These are phyloP conservation scores for Agonopterix subpropinquella DNA, from an alignment of 2,888 invertebrate species.

Conservation along the genomic window DNA sequence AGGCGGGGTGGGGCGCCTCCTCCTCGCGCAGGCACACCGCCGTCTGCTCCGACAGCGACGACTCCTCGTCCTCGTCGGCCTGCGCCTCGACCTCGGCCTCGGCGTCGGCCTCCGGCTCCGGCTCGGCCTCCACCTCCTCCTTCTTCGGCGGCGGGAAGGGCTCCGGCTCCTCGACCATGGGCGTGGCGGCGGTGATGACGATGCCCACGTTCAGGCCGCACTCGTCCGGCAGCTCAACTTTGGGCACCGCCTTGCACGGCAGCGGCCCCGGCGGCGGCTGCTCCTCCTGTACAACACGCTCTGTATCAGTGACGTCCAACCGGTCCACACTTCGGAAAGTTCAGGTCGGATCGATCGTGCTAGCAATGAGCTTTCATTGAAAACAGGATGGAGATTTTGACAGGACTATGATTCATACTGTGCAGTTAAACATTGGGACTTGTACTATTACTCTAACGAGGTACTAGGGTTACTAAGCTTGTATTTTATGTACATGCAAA, in stretches of 20 bases:
- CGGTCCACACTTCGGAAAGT: no score
- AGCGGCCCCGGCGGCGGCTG: constrained; percentile 17
- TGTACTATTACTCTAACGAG: no score
- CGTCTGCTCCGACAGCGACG: constrained; percentile 66
- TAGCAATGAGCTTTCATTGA: no score
- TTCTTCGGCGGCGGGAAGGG: constrained; percentile 83
- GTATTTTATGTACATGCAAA: no score
- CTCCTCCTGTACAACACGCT: constrained; percentile 20
- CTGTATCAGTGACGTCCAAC: no score
- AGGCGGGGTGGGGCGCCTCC: constrained; percentile 74
- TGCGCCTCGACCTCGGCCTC: constrained; percentile 18
- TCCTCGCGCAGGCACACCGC: constrained; percentile 61
- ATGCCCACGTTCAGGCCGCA: constrained; percentile 89
- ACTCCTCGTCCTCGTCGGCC: constrained; percentile 60
- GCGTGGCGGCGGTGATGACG: constrained; percentile 95
- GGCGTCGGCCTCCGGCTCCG: constrained; percentile 19
- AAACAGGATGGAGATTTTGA: no score
- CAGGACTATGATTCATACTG: no score
- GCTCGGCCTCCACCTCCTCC: constrained; percentile 41
- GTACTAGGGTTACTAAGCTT: no score
- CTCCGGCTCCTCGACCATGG: constrained; percentile 91
- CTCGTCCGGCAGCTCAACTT: constrained; percentile 61
- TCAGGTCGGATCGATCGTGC: no score
- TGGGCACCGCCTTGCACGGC: constrained; percentile 37
- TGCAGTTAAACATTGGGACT: no score